Percentiles rank a stretch among this genome's conserved stretches.
Conservation (phyloP, 2,797 vertebrate genomes). For the Sebastes nivosus region DNA sequence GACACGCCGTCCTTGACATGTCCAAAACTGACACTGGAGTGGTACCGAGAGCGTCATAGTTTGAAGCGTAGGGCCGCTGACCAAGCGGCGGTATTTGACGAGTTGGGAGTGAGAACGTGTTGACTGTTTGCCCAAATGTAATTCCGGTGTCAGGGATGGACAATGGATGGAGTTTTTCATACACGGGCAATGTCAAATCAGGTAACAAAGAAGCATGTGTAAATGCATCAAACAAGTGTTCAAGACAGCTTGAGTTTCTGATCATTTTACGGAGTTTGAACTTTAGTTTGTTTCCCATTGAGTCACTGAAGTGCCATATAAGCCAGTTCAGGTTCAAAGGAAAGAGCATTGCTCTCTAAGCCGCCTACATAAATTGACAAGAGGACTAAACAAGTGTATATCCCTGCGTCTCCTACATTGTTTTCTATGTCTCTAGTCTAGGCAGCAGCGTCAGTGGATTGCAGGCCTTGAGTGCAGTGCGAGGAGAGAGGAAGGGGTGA, state of each 20-base stretch:
- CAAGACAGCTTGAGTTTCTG: neutral
- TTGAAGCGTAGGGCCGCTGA: neutral
- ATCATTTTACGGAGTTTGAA: neutral
- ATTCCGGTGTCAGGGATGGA: neutral
- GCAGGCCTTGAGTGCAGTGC: neutral
- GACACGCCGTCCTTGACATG: neutral
- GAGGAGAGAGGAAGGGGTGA: slow-evolving; percentile 2
- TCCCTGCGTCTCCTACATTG: neutral
- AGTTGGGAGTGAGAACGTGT: too few species aligned
- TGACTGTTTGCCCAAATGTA: neutral
- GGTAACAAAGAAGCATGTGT: neutral
- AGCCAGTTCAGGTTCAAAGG: neutral
- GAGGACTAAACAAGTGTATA: neutral
- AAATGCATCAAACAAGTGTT: neutral
- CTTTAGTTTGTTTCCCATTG: neutral
- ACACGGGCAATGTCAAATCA: neutral
- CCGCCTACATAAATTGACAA: neutral
- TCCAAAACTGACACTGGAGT: neutral
- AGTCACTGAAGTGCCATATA: neutral
- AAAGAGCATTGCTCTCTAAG: neutral
- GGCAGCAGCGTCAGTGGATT: neutral
- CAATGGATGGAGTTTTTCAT: neutral
- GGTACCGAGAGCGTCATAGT: neutral
- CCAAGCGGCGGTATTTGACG: neutral
- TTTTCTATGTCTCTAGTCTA: neutral